These are phyloP conservation scores for Belonocnema kinseyi DNA, from an alignment of 1,140 invertebrate genomes.

Conservation along the genomic window DNA sequence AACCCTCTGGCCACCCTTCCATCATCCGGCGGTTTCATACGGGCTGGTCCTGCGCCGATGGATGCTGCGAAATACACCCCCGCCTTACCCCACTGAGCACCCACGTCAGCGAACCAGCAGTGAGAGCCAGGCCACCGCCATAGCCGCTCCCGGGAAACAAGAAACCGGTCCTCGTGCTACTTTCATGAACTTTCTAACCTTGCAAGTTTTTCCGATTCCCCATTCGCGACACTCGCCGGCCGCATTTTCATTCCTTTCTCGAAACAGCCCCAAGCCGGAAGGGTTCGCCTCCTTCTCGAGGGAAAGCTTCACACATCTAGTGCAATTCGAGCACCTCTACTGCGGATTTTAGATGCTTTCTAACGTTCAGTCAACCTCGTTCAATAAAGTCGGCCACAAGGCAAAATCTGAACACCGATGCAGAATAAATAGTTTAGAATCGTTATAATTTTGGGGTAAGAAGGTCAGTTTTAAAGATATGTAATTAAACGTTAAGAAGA, in stretches of 20 bases:
- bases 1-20: constrained; percentile 48
- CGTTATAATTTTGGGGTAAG: not conserved
- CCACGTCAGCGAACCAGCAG: constrained; percentile 61
- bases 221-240: not conserved
- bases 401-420: constrained; percentile 8
- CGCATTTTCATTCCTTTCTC: not conserved
- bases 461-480: not conserved
- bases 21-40: constrained; percentile 58
- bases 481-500: not conserved
- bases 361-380: constrained; percentile 7
- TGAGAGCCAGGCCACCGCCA: constrained; percentile 73
- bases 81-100: constrained; percentile 47
- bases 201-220: not conserved
- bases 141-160: constrained; percentile 68
- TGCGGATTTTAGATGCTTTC: constrained; percentile 3
- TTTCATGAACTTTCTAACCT: constrained; percentile 2
- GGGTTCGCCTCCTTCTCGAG: not conserved
- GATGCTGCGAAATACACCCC: constrained; percentile 62
- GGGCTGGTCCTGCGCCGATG: constrained; percentile 66
- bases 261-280: not conserved
- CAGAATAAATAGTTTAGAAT: not conserved
- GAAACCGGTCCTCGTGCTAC: constrained; percentile 41
- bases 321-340: not conserved
- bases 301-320: not conserved
- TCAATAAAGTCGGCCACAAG: constrained; percentile 19